Conservation (phyloP, 2,113 vertebrate species). For the Acrocephalus arundinaceus region DNA sequence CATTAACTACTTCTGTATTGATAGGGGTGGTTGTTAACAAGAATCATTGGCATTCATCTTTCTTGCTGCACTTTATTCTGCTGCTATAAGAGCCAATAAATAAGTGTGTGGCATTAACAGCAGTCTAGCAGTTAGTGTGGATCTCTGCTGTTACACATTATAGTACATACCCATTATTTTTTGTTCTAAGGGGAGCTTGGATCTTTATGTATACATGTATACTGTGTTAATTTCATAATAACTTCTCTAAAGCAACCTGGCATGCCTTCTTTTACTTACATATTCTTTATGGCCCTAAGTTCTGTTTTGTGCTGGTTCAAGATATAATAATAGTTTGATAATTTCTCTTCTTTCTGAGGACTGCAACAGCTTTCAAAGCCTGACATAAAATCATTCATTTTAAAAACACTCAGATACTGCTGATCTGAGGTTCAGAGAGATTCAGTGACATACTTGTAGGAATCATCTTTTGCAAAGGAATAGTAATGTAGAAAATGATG, state of each 20-base stretch:
- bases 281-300: not conserved
- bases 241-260: not conserved
- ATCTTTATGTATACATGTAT: not conserved
- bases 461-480: not conserved
- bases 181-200: constrained; percentile 13
- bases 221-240: constrained; percentile 29
- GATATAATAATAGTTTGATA: not conserved
- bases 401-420: not conserved
- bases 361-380: not conserved
- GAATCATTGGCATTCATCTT: not conserved
- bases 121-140: constrained; percentile 19
- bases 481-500: not conserved
- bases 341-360: not conserved
- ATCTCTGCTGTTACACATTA: not conserved
- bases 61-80: not conserved
- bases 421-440: not conserved
- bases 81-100: not conserved
- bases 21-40: not conserved
- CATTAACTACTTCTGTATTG: not conserved
- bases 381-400: not conserved
- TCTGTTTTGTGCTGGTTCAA: not conserved
- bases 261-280: not conserved
- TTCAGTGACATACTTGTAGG: not conserved
- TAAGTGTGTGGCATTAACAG: constrained; percentile 23
- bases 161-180: constrained; percentile 19